phyloP scores from a whole-genome alignment of 2,797 vertebrate genomes.

The Bradypodion ventrale region DNA sequence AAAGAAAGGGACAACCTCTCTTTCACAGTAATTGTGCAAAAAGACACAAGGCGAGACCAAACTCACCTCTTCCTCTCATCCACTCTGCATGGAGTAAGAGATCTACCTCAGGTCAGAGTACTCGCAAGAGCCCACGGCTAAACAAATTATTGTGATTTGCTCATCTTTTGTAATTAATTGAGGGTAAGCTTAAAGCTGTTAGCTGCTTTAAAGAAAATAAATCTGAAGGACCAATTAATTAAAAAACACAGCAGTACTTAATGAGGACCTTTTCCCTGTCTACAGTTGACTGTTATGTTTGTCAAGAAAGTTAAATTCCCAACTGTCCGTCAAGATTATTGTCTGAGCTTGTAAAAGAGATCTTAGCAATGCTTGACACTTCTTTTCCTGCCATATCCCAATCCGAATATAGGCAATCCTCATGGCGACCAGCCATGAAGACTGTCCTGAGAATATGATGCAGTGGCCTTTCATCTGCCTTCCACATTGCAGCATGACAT shows the following conservation, averaged over 20 bases:
- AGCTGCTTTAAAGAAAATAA: conserved; percentile 82
- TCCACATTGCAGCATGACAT: too few relatives aligned
- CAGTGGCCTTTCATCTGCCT: too few relatives aligned
- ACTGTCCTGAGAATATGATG: too few relatives aligned
- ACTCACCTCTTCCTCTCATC: conserved; percentile 40
- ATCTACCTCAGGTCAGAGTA: conserved; percentile 74
- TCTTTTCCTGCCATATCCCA: too few relatives aligned
- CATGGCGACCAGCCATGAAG: too few relatives aligned
- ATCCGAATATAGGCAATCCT: too few relatives aligned
- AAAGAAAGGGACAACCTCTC: conserved; percentile 45
- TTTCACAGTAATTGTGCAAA: conserved; percentile 64
- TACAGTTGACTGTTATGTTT: conserved; percentile 81
- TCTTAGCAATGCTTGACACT: conserved; percentile 70
- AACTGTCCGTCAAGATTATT: conserved; percentile 69
- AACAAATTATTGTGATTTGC: conserved; percentile 88
- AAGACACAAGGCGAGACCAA: too few relatives aligned
- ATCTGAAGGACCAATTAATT: conserved; percentile 92
- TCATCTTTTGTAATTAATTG: conserved; percentile 92
- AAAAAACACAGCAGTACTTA: conserved; percentile 86
- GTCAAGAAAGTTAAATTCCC: conserved; percentile 73
- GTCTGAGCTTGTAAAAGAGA: conserved; percentile 74
- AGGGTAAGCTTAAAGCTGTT: conserved; percentile 82
- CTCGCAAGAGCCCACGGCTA: conserved; percentile 76
- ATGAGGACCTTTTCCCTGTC: conserved; percentile 69
- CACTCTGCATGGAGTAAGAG: conserved; percentile 49